phyloP scores from a whole-genome alignment of 2,888 invertebrate species.

The Theristus sp. region DNA sequence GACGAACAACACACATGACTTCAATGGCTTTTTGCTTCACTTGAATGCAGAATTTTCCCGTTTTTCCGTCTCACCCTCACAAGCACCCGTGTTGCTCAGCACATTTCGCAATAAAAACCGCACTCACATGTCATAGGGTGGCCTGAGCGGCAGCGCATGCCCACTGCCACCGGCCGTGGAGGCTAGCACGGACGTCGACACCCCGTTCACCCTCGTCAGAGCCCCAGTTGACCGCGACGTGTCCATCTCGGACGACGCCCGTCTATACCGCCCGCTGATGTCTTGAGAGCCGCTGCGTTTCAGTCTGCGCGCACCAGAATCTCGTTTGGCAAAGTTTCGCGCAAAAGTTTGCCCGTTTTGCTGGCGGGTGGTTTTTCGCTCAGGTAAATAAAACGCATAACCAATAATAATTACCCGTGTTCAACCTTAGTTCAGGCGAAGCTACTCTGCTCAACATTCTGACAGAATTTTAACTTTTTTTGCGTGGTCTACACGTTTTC shows the following conservation, averaged over 20 bases:
- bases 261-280: neutral
- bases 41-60: no score
- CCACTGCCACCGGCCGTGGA: slow-evolving; percentile 43
- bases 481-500: no score
- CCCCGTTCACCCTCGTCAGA: neutral
- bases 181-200: neutral
- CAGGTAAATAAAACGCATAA: no score
- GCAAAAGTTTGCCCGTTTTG: neutral
- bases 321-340: neutral
- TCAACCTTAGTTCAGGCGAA: no score
- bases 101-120: no score
- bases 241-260: neutral
- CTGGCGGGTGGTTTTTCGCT: no score
- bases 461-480: no score
- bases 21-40: no score
- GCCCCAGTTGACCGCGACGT: neutral
- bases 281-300: neutral
- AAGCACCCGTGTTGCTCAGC: neutral
- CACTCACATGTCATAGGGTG: neutral
- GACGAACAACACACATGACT: no score
- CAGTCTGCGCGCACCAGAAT: neutral
- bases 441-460: no score
- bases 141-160: neutral
- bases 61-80: no score
- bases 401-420: no score